Base-by-base conservation (phyloP, 2,888 invertebrate genomes). In the Stratiomys singularior region DNA sequence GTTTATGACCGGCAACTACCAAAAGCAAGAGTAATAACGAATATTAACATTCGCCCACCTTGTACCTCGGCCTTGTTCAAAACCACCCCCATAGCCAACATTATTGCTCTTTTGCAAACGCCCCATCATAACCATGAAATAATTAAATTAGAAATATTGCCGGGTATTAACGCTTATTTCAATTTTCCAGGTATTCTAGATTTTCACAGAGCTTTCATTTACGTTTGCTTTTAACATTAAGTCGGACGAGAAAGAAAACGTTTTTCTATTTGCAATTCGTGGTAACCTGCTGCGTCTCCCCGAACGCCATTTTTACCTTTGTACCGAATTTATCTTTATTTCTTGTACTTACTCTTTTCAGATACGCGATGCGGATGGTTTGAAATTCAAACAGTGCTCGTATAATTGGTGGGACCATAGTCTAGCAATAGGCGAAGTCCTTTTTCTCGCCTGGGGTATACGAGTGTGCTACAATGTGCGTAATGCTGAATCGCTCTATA, bases 401-500 rank as follows among this genome's bases (percentile, higher is more conserved):
- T 95, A 94, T 86, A 96, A 96, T 84, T 96, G 96, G 95, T 97
- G 97, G 96, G 96, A 96, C 89, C 96, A 96, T 87, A 95, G 95
- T 85, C 89, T 96, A 85, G 95, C 95, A 64, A 95, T 96, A 84
- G 96, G 96, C 92, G 87, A 89, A 86, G 88, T 90, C 47, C 87
- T 95, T 13, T 95, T 95, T 84, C 88, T 95, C 76, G 91, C 94
- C 23, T 95, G 95, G 94, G 95, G 95, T 76, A 93, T 95, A 58
- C 90, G 93, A 67, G 94, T 95, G 44, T 95, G 95, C 84, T 95
- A 95, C 86, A 93, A 94, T 82, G 95, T 95, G 3, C 89, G 95
- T 78, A 96, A 97, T 87, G 96, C 96, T 0, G 96, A 97, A 85
- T 96, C 96, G 63, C 89, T 96, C 52, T 97, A 96, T 89, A 96